Evolutionary conservation across 2,888 invertebrate species (phyloP), one percentile per base, ranked within the genome.

Genomic region (Clanis bilineata): DNA sequence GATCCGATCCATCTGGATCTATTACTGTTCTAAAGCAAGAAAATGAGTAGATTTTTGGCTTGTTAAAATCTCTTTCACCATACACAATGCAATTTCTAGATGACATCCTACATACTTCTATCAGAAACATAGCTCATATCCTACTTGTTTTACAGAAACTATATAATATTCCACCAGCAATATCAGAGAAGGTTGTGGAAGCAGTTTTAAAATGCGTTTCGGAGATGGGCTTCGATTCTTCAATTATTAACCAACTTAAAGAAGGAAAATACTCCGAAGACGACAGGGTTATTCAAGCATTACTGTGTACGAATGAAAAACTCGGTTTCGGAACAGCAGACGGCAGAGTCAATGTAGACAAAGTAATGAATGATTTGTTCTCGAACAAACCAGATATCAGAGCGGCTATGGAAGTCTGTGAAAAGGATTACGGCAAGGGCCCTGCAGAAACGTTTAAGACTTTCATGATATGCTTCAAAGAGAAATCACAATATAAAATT

Each of bases 281-380:
- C 15, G 32, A 51, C 51, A 51, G 10, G 10, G 10, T 51, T 10
- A 32, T 51, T 18, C 32, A 51, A 32, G 28, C 51, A 18, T 3
- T 51, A 18, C 5, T 51, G 15, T 51, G 51, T 18, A 18, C 18
- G 28, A 51, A 15, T 4, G 32, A 51, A 18, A 28, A 51, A 3
- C 3, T 51, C 0, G 51, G 51, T 18, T 28, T 18, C 18, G 32
- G 28, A 4, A 18, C 6, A 15, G 15, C n/a, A 10, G 39, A 57
- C 4, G 56, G 56, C 3, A 43, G 7, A 41, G 23, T 28, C 7
- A 18, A 57, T 18, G 4, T 57, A 3, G 43, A 41, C 12, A 57
- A 57, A 28, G 43, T 57, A 18, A 57, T 57, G 56, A 28, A 28
- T 39, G 56, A 43, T 3, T 10, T 57, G 25, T 57, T 57, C 28